Conservation (phyloP, 2,888 invertebrate species). For the Agriopis marginaria region DNA sequence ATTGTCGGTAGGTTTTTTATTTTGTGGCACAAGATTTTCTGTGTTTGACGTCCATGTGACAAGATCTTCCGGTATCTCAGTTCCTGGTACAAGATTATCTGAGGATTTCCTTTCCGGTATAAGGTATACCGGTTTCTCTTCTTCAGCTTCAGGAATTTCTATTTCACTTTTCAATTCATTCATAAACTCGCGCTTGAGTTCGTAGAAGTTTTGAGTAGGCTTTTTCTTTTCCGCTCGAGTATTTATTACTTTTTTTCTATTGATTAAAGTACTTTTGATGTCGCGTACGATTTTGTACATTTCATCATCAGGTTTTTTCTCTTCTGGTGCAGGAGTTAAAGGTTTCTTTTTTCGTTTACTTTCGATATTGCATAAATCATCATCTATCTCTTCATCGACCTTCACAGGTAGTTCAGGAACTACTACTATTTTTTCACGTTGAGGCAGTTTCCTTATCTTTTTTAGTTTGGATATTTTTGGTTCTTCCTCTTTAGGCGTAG, state of each 20-base stretch:
- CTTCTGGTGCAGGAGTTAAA: background rate
- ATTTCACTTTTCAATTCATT: slow-evolving; percentile 1
- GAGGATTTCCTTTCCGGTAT: background rate
- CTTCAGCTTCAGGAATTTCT: background rate
- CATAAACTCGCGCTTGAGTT: background rate
- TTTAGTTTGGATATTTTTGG: background rate
- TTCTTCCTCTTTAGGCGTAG: background rate
- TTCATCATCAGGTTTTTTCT: background rate
- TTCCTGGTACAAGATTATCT: background rate
- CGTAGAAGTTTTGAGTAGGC: background rate
- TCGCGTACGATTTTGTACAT: slow-evolving; percentile 8
- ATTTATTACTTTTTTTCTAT: background rate
- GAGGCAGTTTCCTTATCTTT: background rate
- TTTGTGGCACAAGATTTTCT: background rate
- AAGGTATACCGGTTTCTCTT: background rate
- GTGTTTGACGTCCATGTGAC: background rate
- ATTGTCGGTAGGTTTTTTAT: background rate
- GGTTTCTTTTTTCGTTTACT: slow-evolving; percentile 1
- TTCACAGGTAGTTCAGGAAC: background rate
- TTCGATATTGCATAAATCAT: background rate
- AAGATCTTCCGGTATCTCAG: background rate
- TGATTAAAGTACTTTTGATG: slow-evolving; percentile 3
- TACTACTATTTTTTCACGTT: background rate
- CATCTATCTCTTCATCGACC: slow-evolving; percentile 6
- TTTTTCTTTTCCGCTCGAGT: background rate